phyloP scores from a whole-genome alignment of 2,797 vertebrate genomes.

The Lagocephalus sceleratus region DNA sequence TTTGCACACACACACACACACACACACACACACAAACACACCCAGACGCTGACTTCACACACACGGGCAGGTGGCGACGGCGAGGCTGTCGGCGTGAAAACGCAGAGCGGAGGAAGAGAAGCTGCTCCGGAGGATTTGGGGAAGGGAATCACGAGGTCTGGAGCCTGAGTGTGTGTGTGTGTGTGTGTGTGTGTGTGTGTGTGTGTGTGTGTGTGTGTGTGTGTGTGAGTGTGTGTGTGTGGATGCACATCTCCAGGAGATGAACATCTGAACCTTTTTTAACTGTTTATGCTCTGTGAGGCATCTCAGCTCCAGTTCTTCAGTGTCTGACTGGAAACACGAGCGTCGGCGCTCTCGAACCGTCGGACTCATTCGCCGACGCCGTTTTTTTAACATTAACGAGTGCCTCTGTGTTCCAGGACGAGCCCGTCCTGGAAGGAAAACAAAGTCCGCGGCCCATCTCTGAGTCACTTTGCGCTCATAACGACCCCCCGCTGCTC shows the following conservation, averaged over 20 bases:
- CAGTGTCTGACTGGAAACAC: too few species aligned
- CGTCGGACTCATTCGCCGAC: too few species aligned
- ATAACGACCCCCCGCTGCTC: not conserved
- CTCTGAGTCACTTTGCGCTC: constrained; percentile 2
- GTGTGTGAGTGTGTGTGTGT: constrained; percentile 2
- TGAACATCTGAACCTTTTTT: too few species aligned
- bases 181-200: too few species aligned
- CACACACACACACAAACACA: not conserved
- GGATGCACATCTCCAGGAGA: not conserved
- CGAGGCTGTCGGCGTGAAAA: constrained; percentile 18
- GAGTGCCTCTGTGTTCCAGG: too few species aligned
- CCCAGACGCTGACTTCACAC: not conserved
- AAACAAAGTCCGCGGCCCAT: not conserved
- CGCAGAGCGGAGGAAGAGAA: constrained; percentile 6
- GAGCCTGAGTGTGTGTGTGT: too few species aligned
- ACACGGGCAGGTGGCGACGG: constrained; percentile 19
- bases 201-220: constrained; percentile 7
- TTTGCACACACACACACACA: constrained; percentile 9
- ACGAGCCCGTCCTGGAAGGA: not conserved
- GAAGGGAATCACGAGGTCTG: not conserved
- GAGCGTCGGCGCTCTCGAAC: too few species aligned
- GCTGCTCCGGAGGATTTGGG: constrained; percentile 15
- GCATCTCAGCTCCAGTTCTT: too few species aligned
- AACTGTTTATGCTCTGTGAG: too few species aligned
- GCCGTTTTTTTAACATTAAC: too few species aligned